Percentiles rank a stretch among this genome's conserved stretches.
Conservation (phyloP, 2,888 invertebrate genomes). For the Netelia fuscicornis region DNA sequence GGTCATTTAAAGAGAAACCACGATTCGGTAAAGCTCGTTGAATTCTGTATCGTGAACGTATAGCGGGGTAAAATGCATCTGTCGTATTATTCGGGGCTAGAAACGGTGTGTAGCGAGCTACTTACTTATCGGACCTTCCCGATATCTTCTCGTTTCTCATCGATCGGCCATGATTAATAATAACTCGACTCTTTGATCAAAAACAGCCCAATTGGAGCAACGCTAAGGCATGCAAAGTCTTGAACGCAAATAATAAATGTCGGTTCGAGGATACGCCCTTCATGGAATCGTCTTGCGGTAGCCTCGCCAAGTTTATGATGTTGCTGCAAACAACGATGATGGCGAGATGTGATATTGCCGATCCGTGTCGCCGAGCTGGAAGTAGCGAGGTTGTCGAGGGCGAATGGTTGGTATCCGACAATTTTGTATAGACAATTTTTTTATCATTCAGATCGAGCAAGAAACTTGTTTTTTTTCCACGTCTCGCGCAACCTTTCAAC, state of each 20-base stretch:
- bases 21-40: conserved; percentile 19
- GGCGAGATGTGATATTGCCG: conserved; percentile 80
- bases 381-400: conserved; percentile 74
- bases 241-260: conserved; percentile 61
- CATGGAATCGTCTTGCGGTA: conserved; percentile 77
- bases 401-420: conserved; percentile 75
- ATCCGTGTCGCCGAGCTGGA: conserved; percentile 81
- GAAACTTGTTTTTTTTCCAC: too few species aligned
- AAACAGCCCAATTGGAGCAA: conserved; percentile 51
- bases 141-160: not conserved
- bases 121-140: not conserved
- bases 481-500: not conserved
- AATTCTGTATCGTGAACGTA: not conserved
- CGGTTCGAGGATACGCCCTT: conserved; percentile 80
- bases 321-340: conserved; percentile 78
- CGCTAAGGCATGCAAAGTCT: conserved; percentile 63
- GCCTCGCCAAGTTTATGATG: conserved; percentile 79
- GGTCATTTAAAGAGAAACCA: conserved; percentile 40
- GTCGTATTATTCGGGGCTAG: conserved; percentile 7
- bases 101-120: conserved; percentile 41
- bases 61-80: conserved; percentile 39
- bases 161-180: not conserved
- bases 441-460: not conserved
- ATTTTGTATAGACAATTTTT: not conserved
- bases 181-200: conserved; percentile 21